These are phyloP conservation scores for Labeo catla DNA, from an alignment of 2,113 vertebrate genomes.

Conservation along the genomic window DNA sequence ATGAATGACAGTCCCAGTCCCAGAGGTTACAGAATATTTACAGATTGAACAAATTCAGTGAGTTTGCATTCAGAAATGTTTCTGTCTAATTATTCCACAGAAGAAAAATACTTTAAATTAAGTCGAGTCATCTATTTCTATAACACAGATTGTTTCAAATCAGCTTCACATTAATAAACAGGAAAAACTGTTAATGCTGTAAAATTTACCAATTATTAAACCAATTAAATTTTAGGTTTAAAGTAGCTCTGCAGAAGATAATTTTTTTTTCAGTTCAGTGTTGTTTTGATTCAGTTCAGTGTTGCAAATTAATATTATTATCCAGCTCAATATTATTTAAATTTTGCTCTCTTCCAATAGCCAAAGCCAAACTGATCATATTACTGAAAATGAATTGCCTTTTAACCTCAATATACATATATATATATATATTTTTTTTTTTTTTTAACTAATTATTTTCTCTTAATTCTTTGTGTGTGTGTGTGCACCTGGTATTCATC, in stretches of 20 bases:
- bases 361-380: no score
- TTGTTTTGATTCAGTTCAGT: no score
- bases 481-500: no score
- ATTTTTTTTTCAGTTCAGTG: no score
- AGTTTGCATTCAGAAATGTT: not conserved
- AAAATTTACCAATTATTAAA: not conserved
- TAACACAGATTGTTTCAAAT: not conserved
- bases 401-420: not conserved
- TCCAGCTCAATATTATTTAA: not conserved
- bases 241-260: not conserved
- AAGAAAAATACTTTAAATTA: not conserved
- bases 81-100: not conserved
- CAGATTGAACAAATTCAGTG: not conserved
- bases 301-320: not conserved
- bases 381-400: not conserved
- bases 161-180: not conserved
- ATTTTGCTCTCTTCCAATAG: no score
- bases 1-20: not conserved
- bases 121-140: not conserved
- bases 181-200: not conserved
- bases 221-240: not conserved
- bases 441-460: not conserved
- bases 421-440: no score
- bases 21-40: not conserved
- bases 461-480: not conserved